Evolutionary conservation across 2,113 vertebrate species (phyloP), one percentile per base, ranked within the genome.

Genomic region (Thunnus maccoyii): DNA sequence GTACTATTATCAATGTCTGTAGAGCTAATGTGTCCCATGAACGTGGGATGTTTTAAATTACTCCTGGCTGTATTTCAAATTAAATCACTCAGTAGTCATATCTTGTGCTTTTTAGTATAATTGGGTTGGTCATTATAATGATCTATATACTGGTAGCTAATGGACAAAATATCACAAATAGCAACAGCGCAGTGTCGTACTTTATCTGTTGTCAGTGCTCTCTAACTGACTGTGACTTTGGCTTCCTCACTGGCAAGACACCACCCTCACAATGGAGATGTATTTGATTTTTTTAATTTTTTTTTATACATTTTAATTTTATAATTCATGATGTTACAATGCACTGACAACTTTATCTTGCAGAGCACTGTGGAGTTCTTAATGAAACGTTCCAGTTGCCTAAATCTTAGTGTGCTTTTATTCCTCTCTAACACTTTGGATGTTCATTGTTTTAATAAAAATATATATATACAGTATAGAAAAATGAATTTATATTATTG

Each of bases 361-460:
- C 83, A 82, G 70, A 87, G 73, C 83, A 84, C 82, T 73, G 76
- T 78, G 68, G 70, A 89, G 78, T 88, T 89, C 81, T 74, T 65
- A 82, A 75, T 81, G 71, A 87, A 83, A 86, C 5, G 75, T 86
- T 91, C 80, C 82, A 80, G 85, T 91, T 86, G 92, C 91, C 86
- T 88, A 81, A 86, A 52, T 82, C 51, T 86, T 76, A 17, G 66
- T 87, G 88, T 91, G 88, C 84, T 91, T 84, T 85, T 58, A 50
- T 77, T 89, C 80, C 76, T 78, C 68, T 64, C 67, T 90, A 83
- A 90, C 78, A 89, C 68, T 89, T 90, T 88, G 76, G 86, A 89
- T 89, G 86, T 92, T 86, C 73, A 72, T 87, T 86, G 72, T 92
- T 90, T 90, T 78, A 87, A 88, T 90, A 87, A 90, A 81, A 76